These are phyloP conservation scores for Chymomyza amoena DNA, from an alignment of 2,888 invertebrate species.

Conservation along the genomic window DNA sequence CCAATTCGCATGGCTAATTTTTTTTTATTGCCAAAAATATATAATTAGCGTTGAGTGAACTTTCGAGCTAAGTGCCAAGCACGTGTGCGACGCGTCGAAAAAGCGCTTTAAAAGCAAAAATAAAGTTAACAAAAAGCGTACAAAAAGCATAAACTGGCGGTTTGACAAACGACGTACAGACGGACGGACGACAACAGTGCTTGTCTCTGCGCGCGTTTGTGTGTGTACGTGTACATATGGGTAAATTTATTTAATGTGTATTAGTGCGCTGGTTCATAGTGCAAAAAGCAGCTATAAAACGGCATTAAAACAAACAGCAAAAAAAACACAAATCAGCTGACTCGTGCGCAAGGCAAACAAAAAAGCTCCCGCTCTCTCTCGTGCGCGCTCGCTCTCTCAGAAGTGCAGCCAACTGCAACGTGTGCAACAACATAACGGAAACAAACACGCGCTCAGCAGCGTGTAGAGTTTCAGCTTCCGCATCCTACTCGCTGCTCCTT, in stretches of 20 bases:
- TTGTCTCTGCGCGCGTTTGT: constrained; percentile 26
- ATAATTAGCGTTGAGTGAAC: background rate
- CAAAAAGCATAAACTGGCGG: constrained; percentile 34
- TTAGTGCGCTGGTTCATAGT: constrained; percentile 50
- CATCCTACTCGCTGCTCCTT: constrained; percentile 40
- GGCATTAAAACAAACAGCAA: constrained; percentile 6
- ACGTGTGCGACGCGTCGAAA: constrained; percentile 38
- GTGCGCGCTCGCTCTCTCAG: background rate
- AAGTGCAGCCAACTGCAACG: constrained; percentile 3
- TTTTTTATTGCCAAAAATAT: constrained; percentile 1
- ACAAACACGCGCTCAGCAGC: constrained; percentile 20
- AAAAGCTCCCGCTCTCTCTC: constrained; percentile 34
- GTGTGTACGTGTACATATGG: constrained; percentile 29
- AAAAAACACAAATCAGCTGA: constrained; percentile 56
- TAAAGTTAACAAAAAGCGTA: constrained; percentile 20
- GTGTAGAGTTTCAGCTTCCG: constrained; percentile 50
- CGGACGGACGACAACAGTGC: constrained; percentile 20
- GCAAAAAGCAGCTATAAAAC: constrained; percentile 54
- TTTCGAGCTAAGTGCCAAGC: constrained; percentile 23
- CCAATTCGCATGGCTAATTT: background rate
- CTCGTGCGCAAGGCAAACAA: constrained; percentile 49
- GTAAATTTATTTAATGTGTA: constrained; percentile 11
- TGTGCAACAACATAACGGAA: constrained; percentile 35
- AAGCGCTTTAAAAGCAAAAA: constrained; percentile 24
- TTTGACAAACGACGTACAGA: background rate